Evolutionary conservation across 2,797 vertebrate genomes (phyloP), one percentile per base, ranked within the genome.

Genomic region (Melanotaenia pygmaea): DNA sequence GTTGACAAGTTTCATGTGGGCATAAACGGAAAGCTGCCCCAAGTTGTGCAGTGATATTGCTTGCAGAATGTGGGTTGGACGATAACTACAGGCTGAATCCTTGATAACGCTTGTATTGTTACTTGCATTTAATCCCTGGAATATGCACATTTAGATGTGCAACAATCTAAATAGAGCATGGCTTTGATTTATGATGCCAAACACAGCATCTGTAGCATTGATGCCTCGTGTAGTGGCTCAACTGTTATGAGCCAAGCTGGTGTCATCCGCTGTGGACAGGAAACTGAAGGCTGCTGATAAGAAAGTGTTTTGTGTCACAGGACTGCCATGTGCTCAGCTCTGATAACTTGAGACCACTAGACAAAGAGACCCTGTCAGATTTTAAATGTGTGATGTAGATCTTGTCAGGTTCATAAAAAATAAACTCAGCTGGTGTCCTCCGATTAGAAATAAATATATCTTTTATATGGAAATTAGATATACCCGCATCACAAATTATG

Each of bases 251-350:
- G 69, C 73, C 62, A 22, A 67, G 70, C 70, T 67, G 66, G 59
- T 86, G 79, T 86, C 85, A 67, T 84, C 68, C 82, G 79, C 81
- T 57, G 54, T 37, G 70, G 84, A 74, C 86, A 87, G 85, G 86
- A 88, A 91, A 75, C 71, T 67, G 81, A 76, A 86, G 82, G 86
- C 84, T 13, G 75, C 72, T 76, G 84, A 92, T 89, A 82, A 91
- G 85, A 84, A 86, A 81, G 85, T 72, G 80, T 85, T 86, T 78
- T 71, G 81, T 90, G 80, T 84, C 74, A 64, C 76, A 78, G 81
- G 81, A 76, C 70, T 47, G 81, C 47, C 13, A 30, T 43, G 71
- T 76, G 82, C 61, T 72, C 47, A 5, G 59, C 72, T 76, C 77
- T 72, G 78, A 83, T 85, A 86, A 60, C 74, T 81, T 56, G 0